Conservation (phyloP, 2,888 invertebrate genomes). For the Clivina fossor region DNA sequence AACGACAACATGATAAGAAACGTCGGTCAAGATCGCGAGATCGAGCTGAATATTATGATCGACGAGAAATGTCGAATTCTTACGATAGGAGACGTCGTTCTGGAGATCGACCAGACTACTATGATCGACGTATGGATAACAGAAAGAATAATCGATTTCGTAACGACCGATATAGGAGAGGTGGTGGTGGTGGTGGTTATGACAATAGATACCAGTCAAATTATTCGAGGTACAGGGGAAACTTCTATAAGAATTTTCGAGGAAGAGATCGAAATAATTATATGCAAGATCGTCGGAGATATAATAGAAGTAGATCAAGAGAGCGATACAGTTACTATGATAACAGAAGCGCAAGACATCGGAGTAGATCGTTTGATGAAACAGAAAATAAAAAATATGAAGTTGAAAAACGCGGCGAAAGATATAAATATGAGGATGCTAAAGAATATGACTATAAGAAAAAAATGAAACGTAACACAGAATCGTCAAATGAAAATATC, state of each 20-base stretch:
- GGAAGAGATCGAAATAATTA: slow-evolving; percentile 19
- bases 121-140: no score
- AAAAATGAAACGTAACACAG: slow-evolving; percentile 47
- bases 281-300: slow-evolving; percentile 30
- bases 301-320: slow-evolving; percentile 35
- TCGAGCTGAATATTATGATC: background rate
- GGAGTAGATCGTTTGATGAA: slow-evolving; percentile 29
- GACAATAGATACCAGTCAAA: background rate
- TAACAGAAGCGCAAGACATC: slow-evolving; percentile 27
- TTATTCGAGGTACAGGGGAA: background rate
- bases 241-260: background rate
- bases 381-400: slow-evolving; percentile 25
- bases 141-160: no score
- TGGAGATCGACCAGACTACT: background rate
- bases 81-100: no score
- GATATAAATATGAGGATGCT: slow-evolving; percentile 40
- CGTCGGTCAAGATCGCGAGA: background rate
- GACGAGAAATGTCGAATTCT: no score
- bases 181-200: background rate
- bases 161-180: background rate
- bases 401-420: slow-evolving; percentile 41
- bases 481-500: slow-evolving; percentile 35
- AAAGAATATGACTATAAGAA: slow-evolving; percentile 46
- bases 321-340: slow-evolving; percentile 33
- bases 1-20: slow-evolving; percentile 17